Percentiles rank a stretch among this genome's conserved stretches.
Evolutionary conservation across 2,888 invertebrate species (phyloP).

Genomic region (Lordiphosa andalusiaca): DNA sequence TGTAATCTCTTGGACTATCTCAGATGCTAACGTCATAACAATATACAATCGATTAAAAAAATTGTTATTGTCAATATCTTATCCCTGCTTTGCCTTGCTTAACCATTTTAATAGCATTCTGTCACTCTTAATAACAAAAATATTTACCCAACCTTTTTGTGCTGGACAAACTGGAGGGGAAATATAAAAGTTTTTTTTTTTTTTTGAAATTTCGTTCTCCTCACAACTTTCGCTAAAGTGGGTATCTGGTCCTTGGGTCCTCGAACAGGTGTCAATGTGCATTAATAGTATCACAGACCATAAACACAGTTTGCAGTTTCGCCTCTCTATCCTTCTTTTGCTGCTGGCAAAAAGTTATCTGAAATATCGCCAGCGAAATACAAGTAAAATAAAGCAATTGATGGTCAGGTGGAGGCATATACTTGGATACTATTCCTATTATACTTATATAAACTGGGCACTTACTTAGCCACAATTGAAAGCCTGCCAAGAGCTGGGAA

Average conservation of each 20-base stretch:
- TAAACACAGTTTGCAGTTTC: constrained; percentile 6
- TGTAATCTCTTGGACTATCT: too few species aligned
- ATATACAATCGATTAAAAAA: too few species aligned
- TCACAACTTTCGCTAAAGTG: constrained; percentile 33
- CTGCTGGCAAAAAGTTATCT: constrained; percentile 14
- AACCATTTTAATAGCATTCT: too few species aligned
- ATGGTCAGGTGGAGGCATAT: constrained; percentile 25
- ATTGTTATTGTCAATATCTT: too few species aligned
- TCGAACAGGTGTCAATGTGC: constrained; percentile 52
- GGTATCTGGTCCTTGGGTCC: constrained; percentile 6
- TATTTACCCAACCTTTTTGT: too few species aligned
- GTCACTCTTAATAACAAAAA: too few species aligned
- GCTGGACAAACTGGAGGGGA: background rate
- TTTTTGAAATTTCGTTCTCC: constrained; percentile 15
- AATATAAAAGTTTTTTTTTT: background rate
- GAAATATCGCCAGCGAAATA: constrained; percentile 15
- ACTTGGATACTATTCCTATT: constrained; percentile 8
- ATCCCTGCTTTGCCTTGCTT: too few species aligned
- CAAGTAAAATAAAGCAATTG: constrained; percentile 1
- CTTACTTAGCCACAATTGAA: constrained; percentile 23
- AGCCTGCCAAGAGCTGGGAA: constrained; percentile 16
- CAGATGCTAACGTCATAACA: too few species aligned
- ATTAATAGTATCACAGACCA: constrained; percentile 36
- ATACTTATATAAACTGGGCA: constrained; percentile 16
- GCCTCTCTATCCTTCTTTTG: constrained; percentile 2